Conservation (phyloP, 2,797 vertebrate species). For the Centroberyx gerrardi region DNA sequence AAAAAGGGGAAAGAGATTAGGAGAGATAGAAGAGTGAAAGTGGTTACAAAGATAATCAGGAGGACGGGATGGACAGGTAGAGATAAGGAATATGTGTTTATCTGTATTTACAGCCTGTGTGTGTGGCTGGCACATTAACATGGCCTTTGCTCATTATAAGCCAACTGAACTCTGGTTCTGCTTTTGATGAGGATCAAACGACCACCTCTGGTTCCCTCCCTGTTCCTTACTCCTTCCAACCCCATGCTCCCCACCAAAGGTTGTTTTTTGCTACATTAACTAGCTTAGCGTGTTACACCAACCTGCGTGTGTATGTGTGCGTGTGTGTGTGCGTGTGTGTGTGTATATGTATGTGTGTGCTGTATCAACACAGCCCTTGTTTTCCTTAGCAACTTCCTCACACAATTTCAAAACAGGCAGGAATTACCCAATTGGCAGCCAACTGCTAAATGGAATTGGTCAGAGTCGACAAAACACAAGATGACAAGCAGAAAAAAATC, state of each 20-base stretch:
- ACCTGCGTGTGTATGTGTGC: constrained; percentile 8
- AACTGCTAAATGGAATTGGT: constrained; percentile 15
- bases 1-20: no score
- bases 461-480: constrained; percentile 13
- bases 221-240: neutral
- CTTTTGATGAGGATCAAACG: no score
- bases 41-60: no score
- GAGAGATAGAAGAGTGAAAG: no score
- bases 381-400: constrained; percentile 33
- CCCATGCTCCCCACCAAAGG: constrained; percentile 1
- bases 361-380: constrained; percentile 21
- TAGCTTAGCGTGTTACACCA: constrained; percentile 38
- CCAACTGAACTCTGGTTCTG: no score
- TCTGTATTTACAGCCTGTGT: no score
- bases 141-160: no score
- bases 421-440: constrained; percentile 35
- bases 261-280: constrained; percentile 24
- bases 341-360: constrained; percentile 10
- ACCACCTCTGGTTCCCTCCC: neutral
- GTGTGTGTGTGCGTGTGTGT: neutral
- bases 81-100: no score
- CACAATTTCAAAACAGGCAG: constrained; percentile 18
- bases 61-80: no score
- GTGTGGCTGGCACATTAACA: no score
- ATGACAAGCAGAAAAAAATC: constrained; percentile 6